Percentiles rank a stretch among this genome's conserved stretches.
These are phyloP conservation scores for Mystacides longicornis DNA, from an alignment of 2,888 invertebrate species.

Conservation along the genomic window DNA sequence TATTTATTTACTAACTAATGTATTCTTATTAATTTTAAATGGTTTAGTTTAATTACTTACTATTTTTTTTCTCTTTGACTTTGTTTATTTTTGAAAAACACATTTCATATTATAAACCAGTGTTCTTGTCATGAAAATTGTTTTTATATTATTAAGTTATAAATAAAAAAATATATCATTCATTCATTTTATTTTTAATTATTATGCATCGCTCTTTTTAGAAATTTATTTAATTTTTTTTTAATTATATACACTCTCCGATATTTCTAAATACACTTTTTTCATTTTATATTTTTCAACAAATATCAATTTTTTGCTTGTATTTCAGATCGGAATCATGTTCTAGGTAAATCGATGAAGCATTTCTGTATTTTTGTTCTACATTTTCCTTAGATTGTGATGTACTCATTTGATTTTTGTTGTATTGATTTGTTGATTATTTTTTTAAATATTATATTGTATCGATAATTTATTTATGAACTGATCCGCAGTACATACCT, in stretches of 20 bases:
- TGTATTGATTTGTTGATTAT: not conserved
- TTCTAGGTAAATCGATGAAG: constrained; percentile 41
- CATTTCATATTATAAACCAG: not conserved
- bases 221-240: not conserved
- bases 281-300: constrained; percentile 22
- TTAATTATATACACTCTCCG: not conserved
- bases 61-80: not conserved
- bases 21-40: no score
- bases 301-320: constrained; percentile 31
- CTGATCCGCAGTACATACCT: no score
- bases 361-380: constrained; percentile 10
- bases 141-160: not conserved
- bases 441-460: no score
- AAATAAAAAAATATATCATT: not conserved
- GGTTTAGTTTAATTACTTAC: not conserved
- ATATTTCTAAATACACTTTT: constrained; percentile 7
- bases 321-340: constrained; percentile 54
- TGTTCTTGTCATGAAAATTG: constrained; percentile 1
- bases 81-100: not conserved
- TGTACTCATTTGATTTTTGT: constrained; percentile 6
- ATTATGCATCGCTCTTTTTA: no score
- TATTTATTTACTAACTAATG: no score
- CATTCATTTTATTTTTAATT: not conserved
- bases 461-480: no score
- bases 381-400: constrained; percentile 7